Base-by-base conservation (phyloP, 2,888 invertebrate species). In the Nymphalis c-album region DNA sequence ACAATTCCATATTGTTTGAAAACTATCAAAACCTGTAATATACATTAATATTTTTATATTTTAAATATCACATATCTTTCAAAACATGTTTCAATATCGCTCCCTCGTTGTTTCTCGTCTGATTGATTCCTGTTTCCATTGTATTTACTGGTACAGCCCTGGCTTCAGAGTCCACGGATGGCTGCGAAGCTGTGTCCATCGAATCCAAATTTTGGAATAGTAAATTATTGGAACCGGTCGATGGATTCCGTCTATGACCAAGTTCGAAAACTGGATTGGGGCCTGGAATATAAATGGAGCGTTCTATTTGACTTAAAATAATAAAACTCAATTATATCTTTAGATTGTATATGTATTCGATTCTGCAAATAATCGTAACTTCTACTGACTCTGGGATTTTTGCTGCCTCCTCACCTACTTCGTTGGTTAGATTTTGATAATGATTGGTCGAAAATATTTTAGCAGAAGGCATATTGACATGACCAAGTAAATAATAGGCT, bases 41-140 rank as follows among this genome's bases (percentile, higher is more conserved):
- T 16, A 26, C 7, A 26, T 53, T 26, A 31, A 17, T 22, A n/a
- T 10, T 22, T 22, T 31, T 31, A 55, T 17, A 31, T 31, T 22
- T 22, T 5, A 18, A 17, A 7, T 55, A 55, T 86, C 82, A 89
- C 85, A 90, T 88, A 71, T 92, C 92, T 68, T 88, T 91, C 6
- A 93, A 71, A 0, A 92, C 92, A 65, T 92, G 89, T 73, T 92
- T 93, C 68, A 92, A 70, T 57, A 92, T 92, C 26, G 93, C 90
- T 7, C 92, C 88, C 67, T 92, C 92, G 0, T 87, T 91, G 70
- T 91, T 91, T 22, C 93, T 83, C 0, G 87, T 88, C 64, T 92
- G 92, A 48, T 85, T 92, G 22, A 93, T 85, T 0, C 91, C 92
- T 0, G 90, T 87, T 66, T 92, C 91, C 8, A 90, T 70, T 1